Evolutionary conservation across 2,888 invertebrate genomes (phyloP), one percentile per base, ranked within the genome.

Genomic region (Chouioia cunea): DNA sequence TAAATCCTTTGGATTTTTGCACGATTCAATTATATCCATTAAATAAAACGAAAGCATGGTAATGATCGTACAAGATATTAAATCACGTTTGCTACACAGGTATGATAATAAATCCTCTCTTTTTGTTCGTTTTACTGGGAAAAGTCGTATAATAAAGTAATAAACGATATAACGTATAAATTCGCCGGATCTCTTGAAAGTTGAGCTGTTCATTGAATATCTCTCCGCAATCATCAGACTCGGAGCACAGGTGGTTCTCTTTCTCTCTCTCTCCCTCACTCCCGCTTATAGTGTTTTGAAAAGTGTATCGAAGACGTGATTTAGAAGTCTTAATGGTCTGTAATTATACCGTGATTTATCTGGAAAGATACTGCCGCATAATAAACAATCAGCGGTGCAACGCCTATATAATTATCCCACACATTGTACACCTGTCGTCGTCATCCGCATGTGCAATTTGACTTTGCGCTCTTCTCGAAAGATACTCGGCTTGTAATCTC

Each of bases 191-290:
- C n/a, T n/a, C n/a, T n/a, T n/a, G n/a, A n/a, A n/a, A n/a, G n/a
- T n/a, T n/a, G n/a, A n/a, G n/a, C n/a, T n/a, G n/a, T n/a, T n/a
- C n/a, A n/a, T n/a, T n/a, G n/a, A n/a, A n/a, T n/a, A n/a, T n/a
- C n/a, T n/a, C n/a, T n/a, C n/a, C 6, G 27, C 6, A 27, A 27
- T 27, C 6, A 27, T 27, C 27, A 27, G 53, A 23, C 1, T 44
- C 36, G 20, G 2, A 14, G 14, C 65, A 50, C 72, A 69, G 69
- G 73, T 73, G 73, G 73, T 36, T 64, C 23, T 27, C 50, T 14
- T n/a, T 12, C 22, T 12, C 22, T 10, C 43, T n/a, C n/a, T n/a
- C n/a, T n/a, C n/a, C n/a, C n/a, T n/a, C n/a, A n/a, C n/a, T n/a
- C n/a, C n/a, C n/a, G n/a, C n/a, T n/a, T n/a, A n/a, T n/a, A n/a